Percentiles rank a stretch among this genome's conserved stretches.
Evolutionary conservation across 2,797 vertebrate genomes (phyloP).

Genomic region (Takifugu rubripes): DNA sequence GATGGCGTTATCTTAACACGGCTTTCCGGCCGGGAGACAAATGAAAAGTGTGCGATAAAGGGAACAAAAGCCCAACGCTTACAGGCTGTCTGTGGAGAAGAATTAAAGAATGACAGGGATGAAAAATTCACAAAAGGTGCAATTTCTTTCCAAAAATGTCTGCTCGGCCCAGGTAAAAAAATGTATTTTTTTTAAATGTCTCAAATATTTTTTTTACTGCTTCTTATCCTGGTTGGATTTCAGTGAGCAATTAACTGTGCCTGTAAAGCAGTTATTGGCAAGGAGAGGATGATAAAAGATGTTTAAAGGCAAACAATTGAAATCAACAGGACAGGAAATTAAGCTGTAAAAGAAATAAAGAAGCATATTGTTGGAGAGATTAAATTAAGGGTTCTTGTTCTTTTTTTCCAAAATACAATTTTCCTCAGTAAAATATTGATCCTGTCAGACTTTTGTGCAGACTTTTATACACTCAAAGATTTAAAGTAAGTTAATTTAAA

Average conservation of each 20-base stretch:
- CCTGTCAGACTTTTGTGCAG: conserved; percentile 39
- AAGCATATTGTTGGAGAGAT: conserved; percentile 17
- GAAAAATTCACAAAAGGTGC: conserved; percentile 70
- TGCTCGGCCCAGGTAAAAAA: conserved; percentile 56
- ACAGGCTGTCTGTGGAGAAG: conserved; percentile 19
- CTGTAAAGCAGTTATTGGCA: conserved; percentile 80
- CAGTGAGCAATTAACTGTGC: conserved; percentile 68
- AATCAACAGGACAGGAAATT: conserved; percentile 80
- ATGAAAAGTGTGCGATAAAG: conserved; percentile 74
- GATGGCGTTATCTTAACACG: conserved; percentile 71
- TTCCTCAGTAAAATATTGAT: no score
- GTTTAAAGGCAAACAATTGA: conserved; percentile 77
- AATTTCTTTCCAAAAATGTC: conserved; percentile 77
- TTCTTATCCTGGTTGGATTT: conserved; percentile 59
- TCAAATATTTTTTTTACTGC: conserved; percentile 84
- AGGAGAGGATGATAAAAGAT: conserved; percentile 69
- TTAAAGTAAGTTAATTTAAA: conserved; percentile 2
- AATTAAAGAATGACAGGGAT: neutral
- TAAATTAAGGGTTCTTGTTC: conserved; percentile 17
- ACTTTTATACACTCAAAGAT: conserved; percentile 58
- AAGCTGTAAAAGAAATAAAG: conserved; percentile 66
- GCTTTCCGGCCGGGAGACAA: conserved; percentile 72
- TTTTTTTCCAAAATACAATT: no score
- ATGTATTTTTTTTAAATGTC: conserved; percentile 67
- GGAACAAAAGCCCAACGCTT: conserved; percentile 64